Base-by-base conservation (phyloP, 2,113 vertebrate genomes). In the Lutjanus erythropterus region DNA sequence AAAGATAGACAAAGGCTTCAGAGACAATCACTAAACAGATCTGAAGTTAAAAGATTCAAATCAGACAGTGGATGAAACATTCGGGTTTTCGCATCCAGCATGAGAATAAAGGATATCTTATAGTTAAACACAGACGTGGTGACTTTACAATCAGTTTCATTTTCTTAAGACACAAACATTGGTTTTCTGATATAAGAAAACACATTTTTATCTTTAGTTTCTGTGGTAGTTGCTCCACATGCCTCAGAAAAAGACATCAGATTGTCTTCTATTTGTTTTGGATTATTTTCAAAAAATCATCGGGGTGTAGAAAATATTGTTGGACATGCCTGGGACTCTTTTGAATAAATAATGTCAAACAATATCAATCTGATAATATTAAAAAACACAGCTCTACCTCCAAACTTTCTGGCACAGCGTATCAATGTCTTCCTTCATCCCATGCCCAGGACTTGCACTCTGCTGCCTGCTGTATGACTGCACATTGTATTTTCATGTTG, bases 361-460 rank as follows among this genome's bases (percentile, higher is more conserved):
- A 19, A 42, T 25, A 27, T 55, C 0, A 2, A n/a, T 55, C 18
- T 35, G 12, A 50, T 33, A 15, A 2, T 39, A 41, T 60, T 6
- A 44, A 60, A 37, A 23, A 62, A 56, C 29, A 4, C 9, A 0
- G 9, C 16, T 56, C n/a, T 61, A n/a, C 44, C 75, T 29, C 2
- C 21, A 46, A 44, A 55, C 10, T 62, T 23, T 68, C 50, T 71
- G 9, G 2, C 39, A 21, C 21, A 33, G 19, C 52, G 21, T 60
- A 73, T 80, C 39, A 61, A 14, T n/a, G n/a, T n/a, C n/a, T n/a
- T n/a, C n/a, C 41, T 56, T 84, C 16, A 79, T 19, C 67, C 15
- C 49, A 25, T 46, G 27, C n/a, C 59, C 35, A 15, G 21, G 11
- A 60, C 29, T 35, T 59, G 58, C 23, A 33, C 61, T 76, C 6